These are phyloP conservation scores for Drosophila simulans DNA, from an alignment of 1,140 invertebrate genomes.

Conservation along the genomic window DNA sequence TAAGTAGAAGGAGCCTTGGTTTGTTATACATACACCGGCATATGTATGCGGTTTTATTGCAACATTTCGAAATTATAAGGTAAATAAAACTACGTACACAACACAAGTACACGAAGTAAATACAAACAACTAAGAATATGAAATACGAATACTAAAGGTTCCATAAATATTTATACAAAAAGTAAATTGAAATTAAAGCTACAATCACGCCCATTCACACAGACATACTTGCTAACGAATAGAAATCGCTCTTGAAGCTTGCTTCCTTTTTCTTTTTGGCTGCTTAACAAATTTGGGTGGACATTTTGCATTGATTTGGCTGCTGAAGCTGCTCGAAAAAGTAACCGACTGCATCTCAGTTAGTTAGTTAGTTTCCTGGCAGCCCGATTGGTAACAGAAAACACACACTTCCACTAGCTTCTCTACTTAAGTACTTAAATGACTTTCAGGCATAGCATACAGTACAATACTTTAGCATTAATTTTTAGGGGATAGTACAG, in stretches of 20 bases:
- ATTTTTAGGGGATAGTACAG: constrained; percentile 36
- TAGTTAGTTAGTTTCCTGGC: neutral
- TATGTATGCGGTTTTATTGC: constrained; percentile 58
- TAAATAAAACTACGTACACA: constrained; percentile 49
- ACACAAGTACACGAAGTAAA: constrained; percentile 39
- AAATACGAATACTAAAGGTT: constrained; percentile 37
- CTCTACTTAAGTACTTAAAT: constrained; percentile 75
- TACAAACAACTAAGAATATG: constrained; percentile 29
- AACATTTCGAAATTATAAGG: constrained; percentile 49
- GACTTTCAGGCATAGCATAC: constrained; percentile 66
- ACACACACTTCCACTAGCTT: constrained; percentile 40
- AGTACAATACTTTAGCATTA: constrained; percentile 71
- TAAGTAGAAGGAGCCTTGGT: neutral
- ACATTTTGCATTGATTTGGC: constrained; percentile 48
- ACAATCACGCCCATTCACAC: constrained; percentile 34
- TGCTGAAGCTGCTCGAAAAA: constrained; percentile 3
- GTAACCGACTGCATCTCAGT: neutral
- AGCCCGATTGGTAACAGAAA: constrained; percentile 27
- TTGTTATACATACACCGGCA: constrained; percentile 18
- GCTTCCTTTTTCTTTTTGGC: constrained; percentile 14
- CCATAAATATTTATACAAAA: constrained; percentile 55
- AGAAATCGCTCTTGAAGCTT: constrained; percentile 28
- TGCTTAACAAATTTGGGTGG: constrained; percentile 37
- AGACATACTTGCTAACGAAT: constrained; percentile 35
- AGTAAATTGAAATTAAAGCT: constrained; percentile 14